These are phyloP conservation scores for Cyrtorhinus lividipennis DNA, from an alignment of 1,140 invertebrate genomes.

Conservation along the genomic window DNA sequence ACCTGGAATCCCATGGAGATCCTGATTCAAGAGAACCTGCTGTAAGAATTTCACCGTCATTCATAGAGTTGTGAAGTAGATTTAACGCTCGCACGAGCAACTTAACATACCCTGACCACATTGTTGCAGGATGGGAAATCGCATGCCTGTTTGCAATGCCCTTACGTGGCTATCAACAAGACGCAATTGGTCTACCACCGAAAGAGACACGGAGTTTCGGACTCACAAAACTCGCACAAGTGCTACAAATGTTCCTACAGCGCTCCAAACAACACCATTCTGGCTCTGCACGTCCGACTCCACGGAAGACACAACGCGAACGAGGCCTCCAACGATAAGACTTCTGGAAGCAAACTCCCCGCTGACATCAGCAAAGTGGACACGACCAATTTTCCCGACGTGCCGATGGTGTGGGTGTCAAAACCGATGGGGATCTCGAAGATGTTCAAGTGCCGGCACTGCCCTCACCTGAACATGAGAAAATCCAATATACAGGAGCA, in stretches of 20 bases:
- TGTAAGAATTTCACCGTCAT: too few species aligned
- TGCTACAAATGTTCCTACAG: conserved; percentile 18
- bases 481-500: conserved; percentile 71
- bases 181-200: conserved; percentile 67
- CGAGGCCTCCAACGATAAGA: background rate
- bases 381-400: conserved; percentile 29
- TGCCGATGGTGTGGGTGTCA: conserved; percentile 57
- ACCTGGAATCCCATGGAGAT: conserved; percentile 28
- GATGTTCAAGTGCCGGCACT: conserved; percentile 72
- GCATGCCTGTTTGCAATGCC: conserved; percentile 47
- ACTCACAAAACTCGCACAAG: conserved; percentile 11
- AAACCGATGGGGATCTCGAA: conserved; percentile 53
- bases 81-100: too few species aligned
- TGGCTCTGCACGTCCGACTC: conserved; percentile 16
- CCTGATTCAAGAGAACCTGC: background rate
- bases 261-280: conserved; percentile 17
- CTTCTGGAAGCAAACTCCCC: conserved; percentile 1
- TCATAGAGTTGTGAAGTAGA: too few species aligned
- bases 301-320: background rate
- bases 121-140: background rate
- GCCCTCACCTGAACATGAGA: conserved; percentile 64
- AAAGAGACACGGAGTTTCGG: conserved; percentile 47
- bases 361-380: conserved; percentile 18
- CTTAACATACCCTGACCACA: too few species aligned
- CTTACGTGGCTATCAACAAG: conserved; percentile 67